Evolutionary conservation across 2,113 vertebrate genomes (phyloP).

Genomic region (Dryoscopus gambensis): DNA sequence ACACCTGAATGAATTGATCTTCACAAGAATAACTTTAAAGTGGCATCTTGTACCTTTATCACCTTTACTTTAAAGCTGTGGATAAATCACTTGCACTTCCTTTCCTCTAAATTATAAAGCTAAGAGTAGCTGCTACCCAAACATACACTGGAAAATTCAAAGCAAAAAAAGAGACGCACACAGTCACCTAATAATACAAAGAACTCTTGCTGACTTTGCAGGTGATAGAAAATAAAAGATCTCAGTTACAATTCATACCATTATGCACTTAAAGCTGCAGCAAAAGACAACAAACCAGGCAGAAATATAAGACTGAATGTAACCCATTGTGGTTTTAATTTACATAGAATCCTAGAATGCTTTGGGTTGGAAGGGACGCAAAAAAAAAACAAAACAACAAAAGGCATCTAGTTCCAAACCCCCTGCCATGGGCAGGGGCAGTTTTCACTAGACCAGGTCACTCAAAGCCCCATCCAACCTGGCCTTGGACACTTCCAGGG

Average conservation of each 20-base stretch:
- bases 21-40: conserved; percentile 1
- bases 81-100: conserved; percentile 27
- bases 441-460: background rate
- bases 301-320: background rate
- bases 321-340: background rate
- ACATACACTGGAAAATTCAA: background rate
- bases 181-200: background rate
- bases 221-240: background rate
- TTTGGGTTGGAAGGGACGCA: background rate
- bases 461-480: background rate
- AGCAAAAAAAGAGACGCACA: background rate
- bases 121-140: conserved; percentile 16
- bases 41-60: conserved; percentile 27
- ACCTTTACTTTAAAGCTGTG: conserved; percentile 27
- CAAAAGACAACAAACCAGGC: background rate
- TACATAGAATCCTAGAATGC: background rate
- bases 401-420: background rate
- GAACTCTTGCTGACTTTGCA: background rate
- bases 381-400: background rate
- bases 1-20: conserved; percentile 1
- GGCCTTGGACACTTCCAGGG: background rate
- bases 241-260: background rate
- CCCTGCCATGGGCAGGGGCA: background rate
- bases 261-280: background rate
- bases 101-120: conserved; percentile 11